phyloP scores from a whole-genome alignment of 2,797 vertebrate genomes.

The Platyrinchus mystaceus region DNA sequence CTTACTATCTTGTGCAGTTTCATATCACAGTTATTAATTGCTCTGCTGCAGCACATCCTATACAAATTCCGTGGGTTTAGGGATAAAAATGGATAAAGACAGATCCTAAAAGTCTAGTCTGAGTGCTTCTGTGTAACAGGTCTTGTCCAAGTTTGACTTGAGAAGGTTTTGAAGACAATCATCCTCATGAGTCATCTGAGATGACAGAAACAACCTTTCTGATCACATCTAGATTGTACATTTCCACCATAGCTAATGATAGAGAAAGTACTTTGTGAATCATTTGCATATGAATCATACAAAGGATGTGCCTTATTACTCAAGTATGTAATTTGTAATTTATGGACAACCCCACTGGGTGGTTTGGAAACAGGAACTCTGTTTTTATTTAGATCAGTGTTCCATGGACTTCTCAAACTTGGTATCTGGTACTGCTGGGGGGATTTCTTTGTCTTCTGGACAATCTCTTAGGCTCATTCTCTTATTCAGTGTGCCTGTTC shows the following conservation, averaged over 20 bases:
- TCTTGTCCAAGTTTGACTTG: background rate
- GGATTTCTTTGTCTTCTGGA: background rate
- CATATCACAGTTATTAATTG: background rate
- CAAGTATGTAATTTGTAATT: background rate
- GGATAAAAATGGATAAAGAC: background rate
- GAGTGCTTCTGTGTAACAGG: background rate
- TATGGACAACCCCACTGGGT: background rate
- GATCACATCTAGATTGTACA: background rate
- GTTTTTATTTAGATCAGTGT: background rate
- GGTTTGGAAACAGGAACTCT: background rate
- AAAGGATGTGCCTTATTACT: constrained; percentile 13
- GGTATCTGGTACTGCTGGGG: background rate
- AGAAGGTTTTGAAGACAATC: background rate
- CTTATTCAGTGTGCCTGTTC: background rate
- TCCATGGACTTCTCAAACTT: background rate
- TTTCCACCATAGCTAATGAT: background rate
- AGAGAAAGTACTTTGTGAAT: constrained; percentile 29
- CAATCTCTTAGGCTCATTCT: background rate
- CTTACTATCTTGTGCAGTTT: background rate
- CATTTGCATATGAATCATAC: constrained; percentile 7
- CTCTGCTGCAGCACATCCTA: background rate
- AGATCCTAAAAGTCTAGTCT: background rate
- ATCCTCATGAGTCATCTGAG: background rate
- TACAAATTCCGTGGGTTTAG: background rate
- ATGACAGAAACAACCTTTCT: background rate